Evolutionary conservation across 2,888 invertebrate genomes (phyloP).

Genomic region (Stenodema calcarata): DNA sequence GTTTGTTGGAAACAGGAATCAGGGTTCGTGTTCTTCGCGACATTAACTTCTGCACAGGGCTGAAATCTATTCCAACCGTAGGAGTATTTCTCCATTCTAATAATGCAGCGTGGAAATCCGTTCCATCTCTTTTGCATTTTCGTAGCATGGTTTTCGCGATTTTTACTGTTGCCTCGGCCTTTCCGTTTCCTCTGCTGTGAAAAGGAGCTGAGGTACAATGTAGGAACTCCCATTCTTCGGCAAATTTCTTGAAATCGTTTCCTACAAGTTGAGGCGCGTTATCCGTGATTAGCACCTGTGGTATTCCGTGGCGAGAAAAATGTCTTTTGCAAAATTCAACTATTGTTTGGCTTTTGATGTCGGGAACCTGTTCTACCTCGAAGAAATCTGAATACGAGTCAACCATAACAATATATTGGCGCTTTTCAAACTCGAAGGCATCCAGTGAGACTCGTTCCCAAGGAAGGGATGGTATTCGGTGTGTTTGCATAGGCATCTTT

Average conservation of each 20-base stretch:
- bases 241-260: constrained; percentile 31
- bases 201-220: constrained; percentile 55
- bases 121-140: too few species aligned
- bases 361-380: not conserved
- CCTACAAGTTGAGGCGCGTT: constrained; percentile 19
- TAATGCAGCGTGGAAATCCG: too few species aligned
- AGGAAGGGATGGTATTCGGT: not conserved
- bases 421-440: not conserved
- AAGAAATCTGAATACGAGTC: constrained; percentile 40
- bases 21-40: too few species aligned
- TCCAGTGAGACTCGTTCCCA: too few species aligned
- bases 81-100: too few species aligned
- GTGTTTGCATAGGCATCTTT: constrained; percentile 33
- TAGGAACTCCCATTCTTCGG: constrained; percentile 55
- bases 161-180: too few species aligned
- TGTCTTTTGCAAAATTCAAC: constrained; percentile 2
- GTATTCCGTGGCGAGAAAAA: constrained; percentile 1
- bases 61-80: too few species aligned
- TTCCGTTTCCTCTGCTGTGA: constrained; percentile 56
- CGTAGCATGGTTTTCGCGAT: too few species aligned
- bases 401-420: constrained; percentile 8
- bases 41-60: too few species aligned
- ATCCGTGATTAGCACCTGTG: constrained; percentile 18
- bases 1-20: too few species aligned
- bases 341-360: not conserved